Base-by-base conservation (phyloP, 37 sponge, comb jelly and placozoan species). In the Aphrocallistes beatrix region DNA sequence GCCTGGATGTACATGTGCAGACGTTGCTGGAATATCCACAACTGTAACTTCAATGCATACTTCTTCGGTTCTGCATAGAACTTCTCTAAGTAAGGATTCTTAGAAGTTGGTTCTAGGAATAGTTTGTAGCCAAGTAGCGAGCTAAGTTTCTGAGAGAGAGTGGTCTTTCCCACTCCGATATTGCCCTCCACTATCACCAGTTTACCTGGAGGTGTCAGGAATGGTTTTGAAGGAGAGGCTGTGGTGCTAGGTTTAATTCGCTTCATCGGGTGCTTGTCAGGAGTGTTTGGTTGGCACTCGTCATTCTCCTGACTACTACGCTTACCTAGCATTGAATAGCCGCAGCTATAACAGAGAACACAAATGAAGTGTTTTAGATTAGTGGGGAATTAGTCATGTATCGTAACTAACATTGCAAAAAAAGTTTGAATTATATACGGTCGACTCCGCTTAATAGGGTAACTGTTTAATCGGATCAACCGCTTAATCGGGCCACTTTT, bases 61-160 rank as follows among this genome's bases (percentile, higher is more conserved):
- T 91, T 91, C 45, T 91, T 85, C 50, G 95, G 95, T 37, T 92
- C 90, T 38, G 88, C 88, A 60, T 94, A 94, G 81, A 94, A 94
- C 39, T 86, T 91, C 86, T 90, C 93, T 86, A 94, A 87, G 82
- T 84, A 94, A n/a, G 95, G 95, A 84, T 94, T 94, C 81, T 94
- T 89, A n/a, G 87, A 39, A 32, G 91, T 86, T 1, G 95, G 95
- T 51, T 94, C 95, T 37, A 89, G 36, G 81, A 91, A 91, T 17
- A 91, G 51, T 17, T 87, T 92, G 88, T 89, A 92, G 28, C 49
- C 49, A 1, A 94, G 91, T 23, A 69, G 82, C 8, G 81, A 38
- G 0, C 91, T 83, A 0, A 94, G 83, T 36, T 93, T 86, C n/a
- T 81, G 86, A 0, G 91, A 83, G 0, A 94, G 89, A 0, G 95